Percentiles rank a stretch among this genome's conserved stretches.
Conservation (phyloP, 2,888 invertebrate genomes). For the Hoplodrina blanda region DNA sequence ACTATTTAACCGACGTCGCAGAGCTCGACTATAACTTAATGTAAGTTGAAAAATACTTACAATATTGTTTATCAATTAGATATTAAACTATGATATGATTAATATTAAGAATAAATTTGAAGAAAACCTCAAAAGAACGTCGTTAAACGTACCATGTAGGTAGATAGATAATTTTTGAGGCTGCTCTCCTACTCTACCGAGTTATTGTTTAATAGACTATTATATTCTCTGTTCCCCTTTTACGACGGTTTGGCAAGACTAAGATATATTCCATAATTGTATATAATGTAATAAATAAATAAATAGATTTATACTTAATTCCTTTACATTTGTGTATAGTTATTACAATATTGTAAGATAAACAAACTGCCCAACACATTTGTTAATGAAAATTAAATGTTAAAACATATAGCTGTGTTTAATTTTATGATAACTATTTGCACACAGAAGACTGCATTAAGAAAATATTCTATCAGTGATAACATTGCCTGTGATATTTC, state of each 20-base stretch:
- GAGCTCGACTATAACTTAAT: no score
- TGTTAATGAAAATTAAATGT: slow-evolving; percentile 66
- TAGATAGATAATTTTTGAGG: background rate
- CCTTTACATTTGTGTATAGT: slow-evolving; percentile 55
- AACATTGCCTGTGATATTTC: no score
- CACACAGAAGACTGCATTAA: no score
- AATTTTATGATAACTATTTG: slow-evolving; percentile 9
- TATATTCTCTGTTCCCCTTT: background rate
- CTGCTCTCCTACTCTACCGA: no score
- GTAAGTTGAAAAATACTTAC: no score
- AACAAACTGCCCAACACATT: slow-evolving; percentile 63
- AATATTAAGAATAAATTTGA: background rate
- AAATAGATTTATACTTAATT: slow-evolving; percentile 58
- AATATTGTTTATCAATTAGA: background rate
- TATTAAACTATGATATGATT: no score
- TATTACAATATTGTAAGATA: slow-evolving; percentile 54
- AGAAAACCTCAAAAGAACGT: background rate
- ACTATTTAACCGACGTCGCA: no score
- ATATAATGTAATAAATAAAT: slow-evolving; percentile 65
- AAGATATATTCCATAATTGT: slow-evolving; percentile 47
- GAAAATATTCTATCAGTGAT: no score
- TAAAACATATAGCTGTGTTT: slow-evolving; percentile 37
- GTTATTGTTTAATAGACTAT: background rate
- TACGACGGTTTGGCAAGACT: slow-evolving; percentile 2
- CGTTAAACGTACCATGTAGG: background rate